Conservation (phyloP, 1,140 invertebrate species). For the Drosophila suzukii region DNA sequence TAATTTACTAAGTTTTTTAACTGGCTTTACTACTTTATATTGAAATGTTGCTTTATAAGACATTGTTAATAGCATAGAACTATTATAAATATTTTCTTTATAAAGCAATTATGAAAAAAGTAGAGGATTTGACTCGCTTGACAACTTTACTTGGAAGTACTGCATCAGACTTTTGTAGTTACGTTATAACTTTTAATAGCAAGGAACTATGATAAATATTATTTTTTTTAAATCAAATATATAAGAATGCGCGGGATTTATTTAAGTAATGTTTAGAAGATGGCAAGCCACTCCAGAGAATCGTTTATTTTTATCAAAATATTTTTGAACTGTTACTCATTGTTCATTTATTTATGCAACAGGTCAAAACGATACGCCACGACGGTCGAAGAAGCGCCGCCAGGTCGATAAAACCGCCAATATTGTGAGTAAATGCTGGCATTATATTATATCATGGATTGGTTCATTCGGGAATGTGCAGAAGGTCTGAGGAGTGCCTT, state of each 20-base stretch:
- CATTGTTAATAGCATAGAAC: too few relatives aligned
- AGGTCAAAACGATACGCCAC: constrained; percentile 78
- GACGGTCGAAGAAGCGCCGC: constrained; percentile 82
- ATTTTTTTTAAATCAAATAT: neutral
- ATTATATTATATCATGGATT: constrained; percentile 52
- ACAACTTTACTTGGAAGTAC: too few relatives aligned
- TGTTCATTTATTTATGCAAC: neutral
- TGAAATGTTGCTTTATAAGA: too few relatives aligned
- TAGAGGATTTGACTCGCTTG: too few relatives aligned
- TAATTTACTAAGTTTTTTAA: neutral
- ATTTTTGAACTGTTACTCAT: neutral
- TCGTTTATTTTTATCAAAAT: neutral
- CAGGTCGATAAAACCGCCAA: constrained; percentile 80
- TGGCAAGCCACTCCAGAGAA: constrained; percentile 7
- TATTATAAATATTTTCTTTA: too few relatives aligned
- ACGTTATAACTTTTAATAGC: too few relatives aligned
- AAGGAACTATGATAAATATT: too few relatives aligned
- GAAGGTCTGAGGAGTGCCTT: constrained; percentile 56
- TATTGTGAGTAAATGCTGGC: constrained; percentile 82
- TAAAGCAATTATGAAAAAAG: too few relatives aligned
- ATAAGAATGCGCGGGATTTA: neutral
- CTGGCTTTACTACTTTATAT: neutral
- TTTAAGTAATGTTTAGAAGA: too few relatives aligned
- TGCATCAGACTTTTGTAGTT: too few relatives aligned
- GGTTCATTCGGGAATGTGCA: constrained; percentile 30